These are phyloP conservation scores for Stomatorhinus ivindoensis DNA, from an alignment of 2,113 vertebrate genomes.

Conservation along the genomic window DNA sequence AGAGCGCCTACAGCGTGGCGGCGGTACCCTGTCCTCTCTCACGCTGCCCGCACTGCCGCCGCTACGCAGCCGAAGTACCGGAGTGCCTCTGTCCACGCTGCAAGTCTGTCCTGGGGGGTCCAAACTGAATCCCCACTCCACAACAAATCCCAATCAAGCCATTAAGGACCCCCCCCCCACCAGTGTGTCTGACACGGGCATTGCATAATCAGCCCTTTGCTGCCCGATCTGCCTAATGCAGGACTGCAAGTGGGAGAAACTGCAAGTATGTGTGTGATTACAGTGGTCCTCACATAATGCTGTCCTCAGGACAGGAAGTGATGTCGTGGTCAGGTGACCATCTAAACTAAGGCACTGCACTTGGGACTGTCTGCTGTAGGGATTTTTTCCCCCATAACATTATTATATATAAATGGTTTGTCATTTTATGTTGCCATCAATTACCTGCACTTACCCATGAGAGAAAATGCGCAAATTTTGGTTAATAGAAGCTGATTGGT, in stretches of 20 bases:
- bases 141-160: neutral
- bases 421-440: neutral
- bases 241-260: neutral
- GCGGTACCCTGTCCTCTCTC: constrained; percentile 61
- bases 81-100: constrained; percentile 79
- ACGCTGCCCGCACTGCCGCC: constrained; percentile 81
- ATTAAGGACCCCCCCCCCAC: neutral
- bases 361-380: neutral
- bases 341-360: neutral
- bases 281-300: neutral
- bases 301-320: neutral
- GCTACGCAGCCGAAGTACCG: constrained; percentile 59
- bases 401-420: too few relatives aligned
- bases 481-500: neutral
- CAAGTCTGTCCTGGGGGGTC: constrained; percentile 52
- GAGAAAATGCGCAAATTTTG: neutral
- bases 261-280: neutral
- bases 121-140: constrained; percentile 37
- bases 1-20: constrained; percentile 72
- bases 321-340: neutral
- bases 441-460: neutral
- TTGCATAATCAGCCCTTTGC: too few relatives aligned
- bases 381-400: too few relatives aligned
- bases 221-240: too few relatives aligned
- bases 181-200: too few relatives aligned